These are phyloP conservation scores for Podarcis cretensis DNA, from an alignment of 2,113 vertebrate species.

Conservation along the genomic window DNA sequence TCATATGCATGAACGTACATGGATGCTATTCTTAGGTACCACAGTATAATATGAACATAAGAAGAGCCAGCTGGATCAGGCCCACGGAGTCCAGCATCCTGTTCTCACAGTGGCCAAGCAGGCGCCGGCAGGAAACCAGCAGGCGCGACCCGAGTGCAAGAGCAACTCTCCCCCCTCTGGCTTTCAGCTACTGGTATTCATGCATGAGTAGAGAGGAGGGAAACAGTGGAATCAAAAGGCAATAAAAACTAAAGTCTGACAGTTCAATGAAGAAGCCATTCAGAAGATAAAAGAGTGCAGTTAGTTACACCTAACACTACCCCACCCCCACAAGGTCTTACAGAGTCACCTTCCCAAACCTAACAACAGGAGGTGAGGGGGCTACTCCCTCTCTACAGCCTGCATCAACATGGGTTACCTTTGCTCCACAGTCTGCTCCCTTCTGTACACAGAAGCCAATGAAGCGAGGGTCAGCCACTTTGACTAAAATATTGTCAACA, in stretches of 20 bases:
- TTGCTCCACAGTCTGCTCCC: slow-evolving; percentile 95
- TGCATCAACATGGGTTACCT: slow-evolving; percentile 77
- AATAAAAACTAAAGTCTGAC: background rate
- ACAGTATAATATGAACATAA: too few species aligned
- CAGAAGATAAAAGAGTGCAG: background rate
- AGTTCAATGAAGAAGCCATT: background rate
- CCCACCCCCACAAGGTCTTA: background rate
- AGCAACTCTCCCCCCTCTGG: too few species aligned
- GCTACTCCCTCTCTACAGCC: background rate
- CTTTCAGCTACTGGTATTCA: too few species aligned
- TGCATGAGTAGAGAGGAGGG: background rate
- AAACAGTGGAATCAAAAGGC: background rate
- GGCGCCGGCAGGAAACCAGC: too few species aligned
- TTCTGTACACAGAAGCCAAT: slow-evolving; percentile 94
- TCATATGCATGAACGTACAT: background rate
- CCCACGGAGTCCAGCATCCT: too few species aligned
- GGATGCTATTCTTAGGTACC: background rate
- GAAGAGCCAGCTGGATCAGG: too few species aligned
- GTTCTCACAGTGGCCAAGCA: too few species aligned
- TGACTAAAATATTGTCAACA: slow-evolving; percentile 96
- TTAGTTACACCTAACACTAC: background rate
- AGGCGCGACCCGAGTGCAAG: too few species aligned
- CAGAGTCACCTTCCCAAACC: background rate
- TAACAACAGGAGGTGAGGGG: background rate
- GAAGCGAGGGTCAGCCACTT: slow-evolving; percentile 94